Conservation (phyloP, 2,888 invertebrate genomes). For the Sarcophaga caerulescens region DNA sequence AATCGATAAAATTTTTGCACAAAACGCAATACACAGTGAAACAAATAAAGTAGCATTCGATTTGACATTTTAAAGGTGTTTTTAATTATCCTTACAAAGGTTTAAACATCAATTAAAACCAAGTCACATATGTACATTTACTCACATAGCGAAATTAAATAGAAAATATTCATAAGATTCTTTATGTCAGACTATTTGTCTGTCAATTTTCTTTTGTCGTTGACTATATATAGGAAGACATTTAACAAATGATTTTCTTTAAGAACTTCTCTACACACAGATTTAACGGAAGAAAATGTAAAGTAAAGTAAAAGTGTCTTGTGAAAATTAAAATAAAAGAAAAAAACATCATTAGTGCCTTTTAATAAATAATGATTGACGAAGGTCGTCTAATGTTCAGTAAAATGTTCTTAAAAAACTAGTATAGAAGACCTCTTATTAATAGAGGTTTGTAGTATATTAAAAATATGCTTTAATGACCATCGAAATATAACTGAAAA, state of each 20-base stretch:
- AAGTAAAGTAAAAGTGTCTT: conserved; percentile 25
- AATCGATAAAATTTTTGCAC: conserved; percentile 71
- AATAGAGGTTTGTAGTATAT: too few relatives aligned
- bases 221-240: conserved; percentile 23
- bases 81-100: conserved; percentile 76
- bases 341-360: conserved; percentile 61
- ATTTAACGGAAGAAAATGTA: conserved; percentile 31
- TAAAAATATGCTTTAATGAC: too few relatives aligned
- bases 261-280: conserved; percentile 4
- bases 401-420: not conserved
- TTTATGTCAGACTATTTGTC: not conserved
- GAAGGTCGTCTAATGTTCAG: conserved; percentile 49
- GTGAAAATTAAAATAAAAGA: not conserved
- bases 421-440: too few relatives aligned
- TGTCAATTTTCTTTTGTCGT: not conserved
- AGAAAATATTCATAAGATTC: conserved; percentile 15
- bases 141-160: not conserved
- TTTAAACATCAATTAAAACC: conserved; percentile 61
- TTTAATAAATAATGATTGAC: conserved; percentile 33
- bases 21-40: conserved; percentile 48
- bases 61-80: conserved; percentile 78
- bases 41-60: conserved; percentile 62
- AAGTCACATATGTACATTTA: conserved; percentile 12
- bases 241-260: conserved; percentile 54
- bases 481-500: too few relatives aligned